phyloP scores from a whole-genome alignment of 2,888 invertebrate species.

The Diploptera punctata region DNA sequence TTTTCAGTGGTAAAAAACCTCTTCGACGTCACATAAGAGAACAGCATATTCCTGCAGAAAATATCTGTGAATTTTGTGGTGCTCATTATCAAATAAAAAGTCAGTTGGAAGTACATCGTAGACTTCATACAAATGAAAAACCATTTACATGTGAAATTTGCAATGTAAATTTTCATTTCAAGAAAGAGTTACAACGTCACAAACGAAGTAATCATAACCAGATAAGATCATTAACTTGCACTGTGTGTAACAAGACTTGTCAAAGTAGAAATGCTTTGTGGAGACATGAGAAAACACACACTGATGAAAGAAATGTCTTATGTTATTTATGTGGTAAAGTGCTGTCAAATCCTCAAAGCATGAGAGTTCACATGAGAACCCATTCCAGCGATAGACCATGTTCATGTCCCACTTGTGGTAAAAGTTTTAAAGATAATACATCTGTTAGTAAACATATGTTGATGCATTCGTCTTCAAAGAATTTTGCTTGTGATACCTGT shows the following conservation, averaged over 20 bases:
- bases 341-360: conserved; percentile 38
- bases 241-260: conserved; percentile 32
- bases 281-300: conserved; percentile 37
- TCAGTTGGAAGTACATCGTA: conserved; percentile 30
- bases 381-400: conserved; percentile 38
- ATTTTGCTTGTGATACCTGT: conserved; percentile 37
- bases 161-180: conserved; percentile 30
- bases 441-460: conserved; percentile 34
- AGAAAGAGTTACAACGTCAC: conserved; percentile 36
- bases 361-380: conserved; percentile 39
- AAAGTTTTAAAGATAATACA: conserved; percentile 37
- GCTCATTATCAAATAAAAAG: conserved; percentile 33
- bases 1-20: conserved; percentile 35
- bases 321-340: conserved; percentile 41
- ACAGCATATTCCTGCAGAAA: conserved; percentile 35
- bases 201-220: conserved; percentile 25
- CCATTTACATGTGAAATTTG: conserved; percentile 34
- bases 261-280: conserved; percentile 32
- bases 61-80: conserved; percentile 38
- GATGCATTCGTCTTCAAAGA: conserved; percentile 36
- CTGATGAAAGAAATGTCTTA: conserved; percentile 30
- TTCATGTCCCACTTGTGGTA: conserved; percentile 35
- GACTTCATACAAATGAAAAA: conserved; percentile 38
- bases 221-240: conserved; percentile 27
- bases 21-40: conserved; percentile 31